Evolutionary conservation across 2,113 vertebrate genomes (phyloP).

Genomic region (Hyperoodon ampullatus): DNA sequence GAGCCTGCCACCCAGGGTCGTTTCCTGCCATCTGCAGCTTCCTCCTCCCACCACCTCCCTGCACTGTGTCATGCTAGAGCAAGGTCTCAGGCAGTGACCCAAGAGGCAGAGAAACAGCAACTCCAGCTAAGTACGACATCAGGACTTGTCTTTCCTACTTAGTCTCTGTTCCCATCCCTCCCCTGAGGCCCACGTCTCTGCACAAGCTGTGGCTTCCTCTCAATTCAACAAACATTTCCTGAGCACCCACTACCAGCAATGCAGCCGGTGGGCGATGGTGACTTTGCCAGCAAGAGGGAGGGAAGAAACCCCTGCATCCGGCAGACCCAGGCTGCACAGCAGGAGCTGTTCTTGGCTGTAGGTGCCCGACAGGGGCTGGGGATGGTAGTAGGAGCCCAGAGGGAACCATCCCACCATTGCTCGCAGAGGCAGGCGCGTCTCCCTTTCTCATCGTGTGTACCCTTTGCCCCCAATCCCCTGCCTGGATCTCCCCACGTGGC

Average conservation of each 20-base stretch:
- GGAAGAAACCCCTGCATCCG: neutral
- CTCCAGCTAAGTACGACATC: neutral
- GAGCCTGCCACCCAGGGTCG: neutral
- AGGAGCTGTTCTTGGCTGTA: neutral
- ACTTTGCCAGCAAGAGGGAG: slow-evolving; percentile 63
- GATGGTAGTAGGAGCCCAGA: neutral
- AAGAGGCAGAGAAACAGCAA: neutral
- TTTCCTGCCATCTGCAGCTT: slow-evolving; percentile 13
- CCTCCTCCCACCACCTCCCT: neutral
- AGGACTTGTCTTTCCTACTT: slow-evolving; percentile 15
- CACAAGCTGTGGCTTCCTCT: slow-evolving; percentile 79
- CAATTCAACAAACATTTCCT: slow-evolving; percentile 78
- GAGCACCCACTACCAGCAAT: slow-evolving; percentile 64
- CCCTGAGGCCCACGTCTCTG: slow-evolving; percentile 49
- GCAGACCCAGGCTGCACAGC: slow-evolving; percentile 12
- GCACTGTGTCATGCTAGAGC: neutral
- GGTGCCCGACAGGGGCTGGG: neutral
- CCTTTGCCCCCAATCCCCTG: neutral
- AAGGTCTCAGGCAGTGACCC: neutral
- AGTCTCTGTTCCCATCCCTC: slow-evolving; percentile 21
- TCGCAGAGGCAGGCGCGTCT: neutral
- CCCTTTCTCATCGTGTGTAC: neutral
- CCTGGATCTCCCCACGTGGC: neutral
- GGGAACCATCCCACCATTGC: neutral
- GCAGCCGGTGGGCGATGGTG: slow-evolving; percentile 58